A percentile compares a stretch with the other conserved stretches of the same genome.
These are phyloP conservation scores for Cosmopolites sordidus DNA, from an alignment of 2,888 invertebrate genomes.

Conservation along the genomic window DNA sequence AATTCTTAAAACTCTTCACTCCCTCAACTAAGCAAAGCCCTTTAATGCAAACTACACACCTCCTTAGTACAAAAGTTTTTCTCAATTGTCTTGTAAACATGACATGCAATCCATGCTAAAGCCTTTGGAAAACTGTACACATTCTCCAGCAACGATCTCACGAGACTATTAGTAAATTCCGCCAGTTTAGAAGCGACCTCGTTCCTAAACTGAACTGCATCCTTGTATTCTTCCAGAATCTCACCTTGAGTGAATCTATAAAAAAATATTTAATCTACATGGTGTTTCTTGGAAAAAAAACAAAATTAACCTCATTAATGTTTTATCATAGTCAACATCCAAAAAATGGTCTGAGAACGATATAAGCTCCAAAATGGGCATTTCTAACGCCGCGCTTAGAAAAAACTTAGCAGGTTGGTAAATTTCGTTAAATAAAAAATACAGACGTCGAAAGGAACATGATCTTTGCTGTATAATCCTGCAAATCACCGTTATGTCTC, in stretches of 20 bases:
- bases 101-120: slow-evolving; percentile 85
- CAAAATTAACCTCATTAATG: slow-evolving; percentile 59
- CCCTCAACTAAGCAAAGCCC: no score
- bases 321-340: slow-evolving; percentile 87
- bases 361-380: slow-evolving; percentile 85
- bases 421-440: slow-evolving; percentile 83
- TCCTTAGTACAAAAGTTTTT: slow-evolving; percentile 57
- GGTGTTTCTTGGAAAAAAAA: background rate
- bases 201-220: slow-evolving; percentile 69
- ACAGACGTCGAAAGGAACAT: slow-evolving; percentile 82
- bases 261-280: background rate
- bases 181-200: slow-evolving; percentile 76
- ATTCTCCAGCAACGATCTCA: slow-evolving; percentile 75
- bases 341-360: slow-evolving; percentile 88
- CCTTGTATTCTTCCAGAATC: slow-evolving; percentile 32
- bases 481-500: slow-evolving; percentile 8
- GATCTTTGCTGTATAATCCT: slow-evolving; percentile 79
- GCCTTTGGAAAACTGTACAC: slow-evolving; percentile 88
- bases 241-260: slow-evolving; percentile 34
- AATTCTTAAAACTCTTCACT: no score
- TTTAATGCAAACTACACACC: no score
- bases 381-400: slow-evolving; percentile 85
- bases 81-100: slow-evolving; percentile 68
- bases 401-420: slow-evolving; percentile 89
- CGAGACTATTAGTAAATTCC: slow-evolving; percentile 74